Conservation (phyloP, 2,888 invertebrate species). For the Caenorhabditis uteleia region DNA sequence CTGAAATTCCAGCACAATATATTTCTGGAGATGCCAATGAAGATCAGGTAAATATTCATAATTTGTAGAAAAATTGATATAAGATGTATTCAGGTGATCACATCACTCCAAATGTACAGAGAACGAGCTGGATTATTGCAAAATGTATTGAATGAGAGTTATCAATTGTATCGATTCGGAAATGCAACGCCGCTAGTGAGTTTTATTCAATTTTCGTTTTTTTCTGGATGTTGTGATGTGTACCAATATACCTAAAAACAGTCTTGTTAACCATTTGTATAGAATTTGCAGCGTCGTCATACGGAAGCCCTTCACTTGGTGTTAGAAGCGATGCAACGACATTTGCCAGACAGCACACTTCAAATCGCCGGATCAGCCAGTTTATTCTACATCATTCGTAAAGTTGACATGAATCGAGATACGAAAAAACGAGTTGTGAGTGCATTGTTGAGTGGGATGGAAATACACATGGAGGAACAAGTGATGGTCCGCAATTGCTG, state of each 20-base stretch:
- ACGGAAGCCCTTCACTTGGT: conserved; percentile 75
- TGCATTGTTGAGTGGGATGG: conserved; percentile 64
- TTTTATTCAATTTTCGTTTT: neutral
- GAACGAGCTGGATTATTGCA: conserved; percentile 83
- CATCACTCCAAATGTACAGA: conserved; percentile 82
- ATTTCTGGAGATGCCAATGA: conserved; percentile 57
- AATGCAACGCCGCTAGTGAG: conserved; percentile 51
- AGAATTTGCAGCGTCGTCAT: conserved; percentile 45
- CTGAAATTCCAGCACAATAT: conserved; percentile 83
- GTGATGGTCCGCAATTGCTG: conserved; percentile 93
- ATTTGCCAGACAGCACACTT: conserved; percentile 85
- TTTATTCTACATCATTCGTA: conserved; percentile 59
- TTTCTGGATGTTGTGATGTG: conserved; percentile 1
- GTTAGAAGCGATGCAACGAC: conserved; percentile 86
- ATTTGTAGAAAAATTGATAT: neutral
- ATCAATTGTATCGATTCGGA: conserved; percentile 70
- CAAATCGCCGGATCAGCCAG: conserved; percentile 76
- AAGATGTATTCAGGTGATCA: conserved; percentile 87
- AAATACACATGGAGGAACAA: conserved; percentile 66
- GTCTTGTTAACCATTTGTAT: neutral
- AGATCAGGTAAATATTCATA: conserved; percentile 37
- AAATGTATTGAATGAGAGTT: conserved; percentile 87
- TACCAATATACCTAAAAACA: neutral
- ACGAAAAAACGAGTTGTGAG: conserved; percentile 63
- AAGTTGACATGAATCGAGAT: conserved; percentile 62